Base-by-base conservation (phyloP, 2,888 invertebrate species). In the Amitus sp. region DNA sequence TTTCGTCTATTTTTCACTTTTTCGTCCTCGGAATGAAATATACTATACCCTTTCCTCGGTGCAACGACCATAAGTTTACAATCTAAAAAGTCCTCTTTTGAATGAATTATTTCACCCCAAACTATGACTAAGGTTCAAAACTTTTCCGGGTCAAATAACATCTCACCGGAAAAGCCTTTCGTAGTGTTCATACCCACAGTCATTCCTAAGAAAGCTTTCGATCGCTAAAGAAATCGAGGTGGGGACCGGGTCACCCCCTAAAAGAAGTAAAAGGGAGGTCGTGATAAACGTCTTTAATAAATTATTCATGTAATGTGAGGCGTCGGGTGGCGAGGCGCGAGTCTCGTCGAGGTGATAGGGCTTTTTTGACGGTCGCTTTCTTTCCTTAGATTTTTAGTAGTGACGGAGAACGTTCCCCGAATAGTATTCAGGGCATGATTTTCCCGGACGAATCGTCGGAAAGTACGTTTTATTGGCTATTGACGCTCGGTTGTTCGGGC, bases 271-370 rank as follows among this genome's bases (percentile, higher is more conserved):
- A 59, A 52, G 58, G 59, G 67, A 61, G 66, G 55, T 64, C 62
- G 65, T 68, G 71, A 71, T 69, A 70, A 69, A 70, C 67, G 68
- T 62, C 67, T 68, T 69, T 67, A 68, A 69, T 71, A 71, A 71
- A 71, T 71, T 69, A 71, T 69, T 71, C 68, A 71, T 69, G 58
- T 65, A 65, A 65, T 62, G 62, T 65, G 59, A 65, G 65, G 62
- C 65, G 62, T 65, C 65, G 30, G 45, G 45, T 20, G 13, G 23
- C 47, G 56, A 20, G 46, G 33, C 28, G 43, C 54, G 54, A 27
- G 27, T 50, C 47, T 40, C 48, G 53, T 62, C 53, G 53, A 53
- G 54, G 19, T 59, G 50, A 60, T 56, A 49, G 55, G 63, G 37
- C 59, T 42, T 30, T 13, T 43, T 40, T 34, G 57, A 43, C 61